Base-by-base conservation (phyloP, 2,888 invertebrate genomes). In the Ectemnius cavifrons region DNA sequence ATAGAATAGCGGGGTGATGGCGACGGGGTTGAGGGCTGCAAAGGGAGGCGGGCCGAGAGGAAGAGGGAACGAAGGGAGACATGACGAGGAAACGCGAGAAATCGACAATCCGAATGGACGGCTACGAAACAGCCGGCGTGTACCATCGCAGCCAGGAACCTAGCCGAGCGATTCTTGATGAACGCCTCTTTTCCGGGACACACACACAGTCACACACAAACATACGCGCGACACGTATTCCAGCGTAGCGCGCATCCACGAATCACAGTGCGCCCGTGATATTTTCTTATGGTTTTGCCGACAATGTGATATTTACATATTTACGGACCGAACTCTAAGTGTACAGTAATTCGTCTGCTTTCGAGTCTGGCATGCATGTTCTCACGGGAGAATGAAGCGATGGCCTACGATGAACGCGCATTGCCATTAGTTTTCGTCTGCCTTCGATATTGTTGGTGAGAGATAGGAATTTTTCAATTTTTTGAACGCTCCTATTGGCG, bases 241-340 rank as follows among this genome's bases (percentile, higher is more conserved):
- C 23, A 23, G 0, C 23, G 23, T 23, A 23, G 1, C 46, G 23
- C 16, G 65, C 73, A 64, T 71, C 63, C 74, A 49, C 45, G 64
- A 63, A 73, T 66, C 60, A 67, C 78, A 78, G 74, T 71, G 75
- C 77, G 66, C 73, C 73, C 58, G 63, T 70, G 73, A 81, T 83
- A 82, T 74, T 79, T 79, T 80, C 74, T 77, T 74, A 77, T 79
- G 72, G 59, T 83, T 82, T 37, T 63, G 79, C 62, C 73, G 67
- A 67, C 63, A 52, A 16, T 66, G 61, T 69, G 69, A 75, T 77
- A 74, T 60, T 78, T 69, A 70, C 37, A 37, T 66, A 78, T 80
- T 78, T 72, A 74, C 78, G 71, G 73, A 76, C 68, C 68, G 67
- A 79, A 4, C 11, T 37, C 37, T 37, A 8, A 8, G 37, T 81